Base-by-base conservation (phyloP, 2,888 invertebrate genomes). In the Platycheirus rosarum region DNA sequence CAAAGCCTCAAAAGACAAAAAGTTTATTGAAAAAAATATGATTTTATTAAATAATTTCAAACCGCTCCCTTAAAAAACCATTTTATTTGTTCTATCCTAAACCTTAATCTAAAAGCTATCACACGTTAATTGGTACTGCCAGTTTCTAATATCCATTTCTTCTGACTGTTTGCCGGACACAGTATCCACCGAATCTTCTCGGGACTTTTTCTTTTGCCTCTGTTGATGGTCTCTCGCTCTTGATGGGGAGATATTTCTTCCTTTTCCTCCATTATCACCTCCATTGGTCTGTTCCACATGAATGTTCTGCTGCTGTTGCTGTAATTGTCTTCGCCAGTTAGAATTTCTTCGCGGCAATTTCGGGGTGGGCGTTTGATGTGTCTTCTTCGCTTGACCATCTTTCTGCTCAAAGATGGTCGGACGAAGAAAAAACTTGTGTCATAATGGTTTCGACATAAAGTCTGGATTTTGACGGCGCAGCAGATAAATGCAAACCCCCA, bases 71-170 rank as follows among this genome's bases (percentile, higher is more conserved):
- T 40, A 35, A 14, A 23, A 18, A 13, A 14, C n/a, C 55, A 42
- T 40, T 4, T 16, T 29, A 13, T 11, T 29, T 8, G 1, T 13
- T 14, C 16, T 49, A 44, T 11, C 37, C 57, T 51, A 18, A n/a
- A 13, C 8, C 80, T 70, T 77, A 82, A 51, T 26, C 86, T 87
- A 90, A 75, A 91, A 87, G 85, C 89, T 89, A 85, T 90, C 89
- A 87, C 89, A 90, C 76, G 91, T 91, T 75, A 91, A 86, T 85
- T 91, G 91, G 86, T 91, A 91, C 85, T 89, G 88, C 91, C 91
- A 91, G 87, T 91, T 90, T 86, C 88, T 89, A 86, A 90, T 86
- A 86, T 88, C 89, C 86, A 88, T 70, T 84, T 87, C 87, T 62
- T 89, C 86, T 57, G 88, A 85, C 85, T 86, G 86, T 87, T 88